These are phyloP conservation scores for Halichoerus grypus DNA, from an alignment of 2,113 vertebrate genomes.

Conservation along the genomic window DNA sequence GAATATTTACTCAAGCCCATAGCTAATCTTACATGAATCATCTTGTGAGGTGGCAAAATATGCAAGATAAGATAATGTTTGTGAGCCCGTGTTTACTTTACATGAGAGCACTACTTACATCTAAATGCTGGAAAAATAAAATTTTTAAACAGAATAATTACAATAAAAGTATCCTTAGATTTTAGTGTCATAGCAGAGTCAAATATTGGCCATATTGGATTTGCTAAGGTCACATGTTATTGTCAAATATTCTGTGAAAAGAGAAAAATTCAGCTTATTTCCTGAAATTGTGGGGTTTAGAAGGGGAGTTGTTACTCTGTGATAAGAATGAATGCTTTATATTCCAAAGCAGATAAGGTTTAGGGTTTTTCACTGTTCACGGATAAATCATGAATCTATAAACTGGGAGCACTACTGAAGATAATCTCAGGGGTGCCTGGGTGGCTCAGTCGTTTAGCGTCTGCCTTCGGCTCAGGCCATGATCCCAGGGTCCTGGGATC, in stretches of 20 bases:
- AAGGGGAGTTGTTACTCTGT: not conserved
- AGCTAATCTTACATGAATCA: not conserved
- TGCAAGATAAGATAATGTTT: not conserved
- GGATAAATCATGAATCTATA: not conserved
- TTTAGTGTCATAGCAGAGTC: not conserved
- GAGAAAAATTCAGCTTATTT: not conserved
- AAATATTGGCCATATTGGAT: not conserved
- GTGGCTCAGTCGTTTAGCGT: not conserved
- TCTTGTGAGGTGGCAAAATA: not conserved
- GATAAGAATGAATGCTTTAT: not conserved
- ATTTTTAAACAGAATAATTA: not conserved
- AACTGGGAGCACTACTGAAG: not conserved
- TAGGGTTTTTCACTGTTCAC: not conserved
- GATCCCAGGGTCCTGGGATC: not conserved
- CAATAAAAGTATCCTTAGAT: not conserved
- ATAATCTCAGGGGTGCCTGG: not conserved
- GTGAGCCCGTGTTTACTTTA: not conserved
- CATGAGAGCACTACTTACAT: rapidly evolving
- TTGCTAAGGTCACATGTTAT: not conserved
- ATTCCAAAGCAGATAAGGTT: not conserved
- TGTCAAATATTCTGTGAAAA: not conserved
- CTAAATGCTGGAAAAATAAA: not conserved
- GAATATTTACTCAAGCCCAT: not conserved
- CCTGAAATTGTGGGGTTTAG: not conserved
- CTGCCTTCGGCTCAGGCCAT: not conserved